Evolutionary conservation across 2,113 vertebrate genomes (phyloP).

Genomic region (Malurus alboscapulatus): DNA sequence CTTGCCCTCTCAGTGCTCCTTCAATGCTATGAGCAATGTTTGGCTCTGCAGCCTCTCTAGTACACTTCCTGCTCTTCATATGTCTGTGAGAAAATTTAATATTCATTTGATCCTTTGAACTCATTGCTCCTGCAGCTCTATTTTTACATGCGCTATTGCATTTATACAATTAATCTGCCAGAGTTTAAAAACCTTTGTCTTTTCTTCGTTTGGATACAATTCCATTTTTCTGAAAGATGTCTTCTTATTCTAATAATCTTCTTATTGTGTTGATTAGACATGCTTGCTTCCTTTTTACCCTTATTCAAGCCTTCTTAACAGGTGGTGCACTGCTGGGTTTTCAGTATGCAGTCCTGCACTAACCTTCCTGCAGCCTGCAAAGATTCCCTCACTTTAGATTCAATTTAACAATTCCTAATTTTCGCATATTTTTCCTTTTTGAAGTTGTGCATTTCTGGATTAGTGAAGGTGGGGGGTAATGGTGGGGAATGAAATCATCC

Average conservation of each 20-base stretch:
- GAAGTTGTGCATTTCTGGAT: background rate
- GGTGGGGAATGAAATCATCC: background rate
- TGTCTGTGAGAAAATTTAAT: background rate
- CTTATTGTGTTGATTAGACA: constrained; percentile 4
- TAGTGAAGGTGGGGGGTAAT: background rate
- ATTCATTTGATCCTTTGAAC: constrained; percentile 18
- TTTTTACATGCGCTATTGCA: constrained; percentile 12
- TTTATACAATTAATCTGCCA: constrained; percentile 20
- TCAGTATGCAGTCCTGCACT: background rate
- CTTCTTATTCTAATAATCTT: constrained; percentile 16
- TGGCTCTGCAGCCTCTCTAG: background rate
- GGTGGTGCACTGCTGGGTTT: background rate
- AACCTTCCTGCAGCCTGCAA: background rate
- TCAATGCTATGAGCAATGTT: background rate
- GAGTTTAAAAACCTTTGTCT: background rate
- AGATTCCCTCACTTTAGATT: background rate
- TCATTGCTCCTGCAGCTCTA: constrained; percentile 13
- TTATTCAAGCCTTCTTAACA: constrained; percentile 7
- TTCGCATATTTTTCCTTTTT: background rate
- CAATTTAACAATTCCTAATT: background rate
- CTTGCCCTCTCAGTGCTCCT: background rate
- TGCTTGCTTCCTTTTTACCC: background rate
- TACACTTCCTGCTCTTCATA: background rate
- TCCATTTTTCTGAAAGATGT: background rate
- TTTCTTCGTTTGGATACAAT: background rate